Evolutionary conservation across 1,140 invertebrate species (phyloP).

Genomic region (Eubasilissa regina): DNA sequence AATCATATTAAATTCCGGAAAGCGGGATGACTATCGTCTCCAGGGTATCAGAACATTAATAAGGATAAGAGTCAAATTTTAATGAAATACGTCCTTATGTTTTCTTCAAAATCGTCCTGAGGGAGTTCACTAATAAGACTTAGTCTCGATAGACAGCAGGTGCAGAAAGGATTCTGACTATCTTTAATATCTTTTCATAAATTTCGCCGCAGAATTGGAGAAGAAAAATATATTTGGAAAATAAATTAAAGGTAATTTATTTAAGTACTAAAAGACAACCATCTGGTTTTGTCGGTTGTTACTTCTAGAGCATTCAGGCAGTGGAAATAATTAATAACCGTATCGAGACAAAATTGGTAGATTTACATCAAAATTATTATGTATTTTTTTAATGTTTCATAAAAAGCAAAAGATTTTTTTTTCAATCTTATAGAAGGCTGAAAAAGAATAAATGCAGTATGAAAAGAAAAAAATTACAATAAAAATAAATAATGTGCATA

Average conservation of each 20-base stretch:
- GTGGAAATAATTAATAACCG: too few relatives aligned
- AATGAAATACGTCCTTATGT: constrained; percentile 52
- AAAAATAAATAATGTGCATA: too few relatives aligned
- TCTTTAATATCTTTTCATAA: not conserved
- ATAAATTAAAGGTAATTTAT: not conserved
- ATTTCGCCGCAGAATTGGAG: not conserved
- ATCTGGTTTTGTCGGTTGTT: too few relatives aligned
- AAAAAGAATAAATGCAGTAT: too few relatives aligned
- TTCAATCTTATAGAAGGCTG: too few relatives aligned
- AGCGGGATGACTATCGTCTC: constrained; percentile 32
- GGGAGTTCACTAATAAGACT: constrained; percentile 1
- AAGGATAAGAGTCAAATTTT: constrained; percentile 58
- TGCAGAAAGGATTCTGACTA: constrained; percentile 21
- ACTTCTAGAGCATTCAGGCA: too few relatives aligned
- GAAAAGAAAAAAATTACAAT: too few relatives aligned
- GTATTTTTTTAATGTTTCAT: too few relatives aligned
- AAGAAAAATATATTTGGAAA: not conserved
- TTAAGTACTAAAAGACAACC: not conserved
- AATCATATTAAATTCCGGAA: constrained; percentile 52
- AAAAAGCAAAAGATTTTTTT: too few relatives aligned
- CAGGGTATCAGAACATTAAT: constrained; percentile 48
- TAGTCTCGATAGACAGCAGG: not conserved
- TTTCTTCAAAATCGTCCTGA: constrained; percentile 32
- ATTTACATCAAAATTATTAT: too few relatives aligned
- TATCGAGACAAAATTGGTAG: too few relatives aligned